Evolutionary conservation across 2,888 invertebrate genomes (phyloP), one percentile per base, ranked within the genome.

Genomic region (Dicycla oo): DNA sequence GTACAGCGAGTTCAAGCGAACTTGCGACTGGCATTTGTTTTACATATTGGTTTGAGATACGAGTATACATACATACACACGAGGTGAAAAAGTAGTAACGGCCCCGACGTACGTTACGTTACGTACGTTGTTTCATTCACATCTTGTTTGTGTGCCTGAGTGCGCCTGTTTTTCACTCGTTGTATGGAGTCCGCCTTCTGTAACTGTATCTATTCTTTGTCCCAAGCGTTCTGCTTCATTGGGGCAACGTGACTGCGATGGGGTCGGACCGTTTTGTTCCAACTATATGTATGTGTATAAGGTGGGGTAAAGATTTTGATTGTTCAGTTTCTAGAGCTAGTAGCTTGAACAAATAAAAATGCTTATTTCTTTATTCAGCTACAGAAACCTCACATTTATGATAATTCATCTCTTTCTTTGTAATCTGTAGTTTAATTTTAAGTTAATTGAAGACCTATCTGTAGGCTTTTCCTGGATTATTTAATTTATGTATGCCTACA

Each of bases 211-310:
- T 45, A 0, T 30, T 26, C 3, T 20, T 54, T 20, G 58, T 40
- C 66, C 51, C 40, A 51, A 54, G 81, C 75, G 23, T 80, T 80
- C 69, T 76, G 84, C 76, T 86, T 81, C 83, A 83, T 83, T 74
- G 86, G 26, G 34, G 67, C 69, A 75, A 83, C 84, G 84, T 83
- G 86, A 83, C 84, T 75, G 11, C 38, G 53, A 71, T 30, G 61
- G 73, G 47, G 34, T 72, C 54, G 20, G 54, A 56, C 79, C 66
- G 45, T 75, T 66, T 64, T 54, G 65, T 53, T 61, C 74, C 60
- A 70, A 75, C 76, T 63, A 81, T 64, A 75, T n/a, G n/a, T n/a
- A n/a, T n/a, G n/a, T n/a, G n/a, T n/a, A n/a, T n/a, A n/a, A n/a
- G n/a, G n/a, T n/a, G n/a, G n/a, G n/a, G 13, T 47, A 26, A 30